A percentile compares a stretch with the other conserved stretches of the same genome.
Evolutionary conservation across 1,140 invertebrate species (phyloP).

Genomic region (Manduca sexta): DNA sequence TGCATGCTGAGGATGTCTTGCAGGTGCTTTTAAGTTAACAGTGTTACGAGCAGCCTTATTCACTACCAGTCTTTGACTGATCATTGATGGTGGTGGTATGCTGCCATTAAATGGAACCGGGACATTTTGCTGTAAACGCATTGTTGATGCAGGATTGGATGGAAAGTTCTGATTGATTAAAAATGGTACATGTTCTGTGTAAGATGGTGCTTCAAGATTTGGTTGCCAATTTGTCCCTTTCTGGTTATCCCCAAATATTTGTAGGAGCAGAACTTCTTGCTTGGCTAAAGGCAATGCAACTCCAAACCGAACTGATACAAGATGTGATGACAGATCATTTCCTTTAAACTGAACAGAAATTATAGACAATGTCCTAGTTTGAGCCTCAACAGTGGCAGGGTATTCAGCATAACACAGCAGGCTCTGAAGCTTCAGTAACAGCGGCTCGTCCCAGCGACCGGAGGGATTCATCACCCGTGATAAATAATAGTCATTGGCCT

Average conservation of each 20-base stretch:
- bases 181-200: constrained; percentile 61
- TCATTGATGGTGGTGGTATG: constrained; percentile 30
- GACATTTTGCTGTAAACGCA: constrained; percentile 54
- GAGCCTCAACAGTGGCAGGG: constrained; percentile 48
- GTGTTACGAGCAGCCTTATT: constrained; percentile 51
- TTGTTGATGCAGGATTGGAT: constrained; percentile 55
- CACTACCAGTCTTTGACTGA: constrained; percentile 42
- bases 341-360: constrained; percentile 64
- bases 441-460: constrained; percentile 66
- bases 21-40: constrained; percentile 46
- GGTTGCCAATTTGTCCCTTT: constrained; percentile 43
- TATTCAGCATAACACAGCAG: constrained; percentile 71
- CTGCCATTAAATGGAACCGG: constrained; percentile 46
- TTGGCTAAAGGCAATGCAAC: constrained; percentile 39
- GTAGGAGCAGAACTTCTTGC: constrained; percentile 48
- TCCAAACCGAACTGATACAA: constrained; percentile 51
- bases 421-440: constrained; percentile 67
- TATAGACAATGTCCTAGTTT: constrained; percentile 47
- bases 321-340: constrained; percentile 58
- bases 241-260: constrained; percentile 36
- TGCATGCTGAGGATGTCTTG: constrained; percentile 48
- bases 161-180: constrained; percentile 61
- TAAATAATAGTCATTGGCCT: constrained; percentile 75
- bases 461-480: constrained; percentile 66
- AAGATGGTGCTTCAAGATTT: constrained; percentile 35